Evolutionary conservation across 2,113 vertebrate genomes (phyloP), one percentile per base, ranked within the genome.

Genomic region (Ariopsis seemanni): DNA sequence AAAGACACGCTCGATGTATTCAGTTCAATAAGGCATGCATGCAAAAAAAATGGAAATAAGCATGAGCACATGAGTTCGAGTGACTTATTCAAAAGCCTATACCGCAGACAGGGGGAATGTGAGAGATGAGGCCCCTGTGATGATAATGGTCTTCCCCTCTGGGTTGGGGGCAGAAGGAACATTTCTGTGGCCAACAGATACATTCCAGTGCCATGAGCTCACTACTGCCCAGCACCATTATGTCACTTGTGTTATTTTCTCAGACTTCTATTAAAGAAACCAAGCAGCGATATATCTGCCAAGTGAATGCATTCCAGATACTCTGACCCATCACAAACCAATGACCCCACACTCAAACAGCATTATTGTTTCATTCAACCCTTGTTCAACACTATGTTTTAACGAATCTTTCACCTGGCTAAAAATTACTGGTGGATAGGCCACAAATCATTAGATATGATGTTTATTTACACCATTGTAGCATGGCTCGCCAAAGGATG

Each of bases 191-290:
- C 92, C 86, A 87, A 89, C 53, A 79, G 89, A 93, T 90, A 93
- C 93, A 95, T 95, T 94, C 94, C 95, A 94, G 91, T 93, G 92
- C 82, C 72, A 89, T 95, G 93, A 95, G 92, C 92, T 95, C 92
- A 95, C 90, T 90, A 67, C 55, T 91, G 89, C 89, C 90, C 90
- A 91, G 90, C 90, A 89, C 88, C 89, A 91, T 92, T 91, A 93
- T 92, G 93, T 94, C 93, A 94, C 90, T 93, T 91, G 87, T 93
- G 93, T 93, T 94, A 94, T 94, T 94, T 94, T 94, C 93, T 93
- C 89, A 92, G 89, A 90, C 90, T 90, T 86, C 88, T 91, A 92
- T 93, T 91, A 89, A 93, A 84, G 82, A 93, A 93, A 94, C 88
- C 90, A 92, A 90, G 92, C 81, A 53, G 90, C 86, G 89, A 89